Evolutionary conservation across 2,113 vertebrate genomes (phyloP).

Genomic region (Odobenus rosmarus): DNA sequence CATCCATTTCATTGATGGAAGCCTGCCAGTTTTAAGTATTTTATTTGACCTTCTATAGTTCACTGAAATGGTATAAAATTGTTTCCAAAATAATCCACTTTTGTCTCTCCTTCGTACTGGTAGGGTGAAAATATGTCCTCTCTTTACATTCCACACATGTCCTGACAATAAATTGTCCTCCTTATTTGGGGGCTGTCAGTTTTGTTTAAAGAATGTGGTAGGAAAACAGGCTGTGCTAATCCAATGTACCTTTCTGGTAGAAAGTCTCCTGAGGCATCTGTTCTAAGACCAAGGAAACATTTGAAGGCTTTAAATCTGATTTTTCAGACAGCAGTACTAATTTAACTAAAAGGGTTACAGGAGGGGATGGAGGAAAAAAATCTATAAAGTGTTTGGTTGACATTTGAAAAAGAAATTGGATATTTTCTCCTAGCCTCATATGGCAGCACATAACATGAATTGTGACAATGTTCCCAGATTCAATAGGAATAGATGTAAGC

Average conservation of each 20-base stretch:
- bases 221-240: conserved; percentile 66
- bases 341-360: conserved; percentile 80
- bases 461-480: conserved; percentile 76
- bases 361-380: conserved; percentile 69
- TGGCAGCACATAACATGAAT: conserved; percentile 77
- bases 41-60: neutral
- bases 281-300: conserved; percentile 75
- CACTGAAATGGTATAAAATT: conserved; percentile 7
- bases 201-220: conserved; percentile 57
- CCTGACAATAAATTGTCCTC: conserved; percentile 34
- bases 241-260: conserved; percentile 72
- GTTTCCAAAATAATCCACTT: conserved; percentile 1
- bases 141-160: conserved; percentile 26
- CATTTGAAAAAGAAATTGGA: conserved; percentile 83
- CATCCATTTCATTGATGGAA: conserved; percentile 35
- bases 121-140: conserved; percentile 13
- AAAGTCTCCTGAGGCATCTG: conserved; percentile 73
- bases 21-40: neutral
- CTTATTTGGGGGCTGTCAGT: conserved; percentile 46
- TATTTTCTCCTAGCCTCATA: conserved; percentile 82
- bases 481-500: conserved; percentile 72
- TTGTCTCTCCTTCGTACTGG: neutral
- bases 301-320: conserved; percentile 80
- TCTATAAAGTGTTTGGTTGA: conserved; percentile 81
- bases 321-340: conserved; percentile 74